Evolutionary conservation across 2,113 vertebrate species (phyloP).

Genomic region (Pelecanoides urinatrix): DNA sequence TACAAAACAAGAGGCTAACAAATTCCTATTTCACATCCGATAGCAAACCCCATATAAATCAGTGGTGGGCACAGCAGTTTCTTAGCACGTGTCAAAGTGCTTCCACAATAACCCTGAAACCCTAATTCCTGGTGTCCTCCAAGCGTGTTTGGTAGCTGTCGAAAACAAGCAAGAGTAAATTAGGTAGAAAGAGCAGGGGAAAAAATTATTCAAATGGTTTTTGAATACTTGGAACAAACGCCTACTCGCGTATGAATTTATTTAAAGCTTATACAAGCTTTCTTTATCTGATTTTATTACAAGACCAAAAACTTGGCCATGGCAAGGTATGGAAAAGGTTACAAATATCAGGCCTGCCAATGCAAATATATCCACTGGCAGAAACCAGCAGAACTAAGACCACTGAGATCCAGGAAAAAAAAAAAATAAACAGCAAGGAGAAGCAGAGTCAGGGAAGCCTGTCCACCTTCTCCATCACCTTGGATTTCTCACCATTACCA

Average conservation of each 20-base stretch:
- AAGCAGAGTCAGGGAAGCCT: not conserved
- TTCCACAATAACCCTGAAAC: not conserved
- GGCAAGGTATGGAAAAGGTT: not conserved
- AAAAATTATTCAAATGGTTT: not conserved
- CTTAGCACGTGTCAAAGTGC: accelerated
- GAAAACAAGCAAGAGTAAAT: not conserved
- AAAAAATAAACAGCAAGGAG: not conserved
- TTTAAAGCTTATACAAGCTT: not conserved
- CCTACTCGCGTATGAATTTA: not conserved
- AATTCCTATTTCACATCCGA: not conserved
- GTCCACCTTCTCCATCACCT: not conserved
- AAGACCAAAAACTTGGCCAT: not conserved
- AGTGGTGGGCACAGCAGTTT: not conserved
- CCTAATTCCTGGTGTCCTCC: not conserved
- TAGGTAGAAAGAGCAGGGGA: not conserved
- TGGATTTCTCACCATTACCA: not conserved
- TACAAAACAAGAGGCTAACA: not conserved
- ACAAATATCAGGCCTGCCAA: not conserved
- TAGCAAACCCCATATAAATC: not conserved
- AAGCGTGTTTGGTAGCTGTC: not conserved
- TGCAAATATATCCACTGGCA: not conserved
- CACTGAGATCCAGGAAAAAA: not conserved
- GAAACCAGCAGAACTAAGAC: not conserved
- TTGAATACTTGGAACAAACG: not conserved
- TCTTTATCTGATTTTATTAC: not conserved